Base-by-base conservation (phyloP, 2,888 invertebrate species). In the Penaeus monodon region DNA sequence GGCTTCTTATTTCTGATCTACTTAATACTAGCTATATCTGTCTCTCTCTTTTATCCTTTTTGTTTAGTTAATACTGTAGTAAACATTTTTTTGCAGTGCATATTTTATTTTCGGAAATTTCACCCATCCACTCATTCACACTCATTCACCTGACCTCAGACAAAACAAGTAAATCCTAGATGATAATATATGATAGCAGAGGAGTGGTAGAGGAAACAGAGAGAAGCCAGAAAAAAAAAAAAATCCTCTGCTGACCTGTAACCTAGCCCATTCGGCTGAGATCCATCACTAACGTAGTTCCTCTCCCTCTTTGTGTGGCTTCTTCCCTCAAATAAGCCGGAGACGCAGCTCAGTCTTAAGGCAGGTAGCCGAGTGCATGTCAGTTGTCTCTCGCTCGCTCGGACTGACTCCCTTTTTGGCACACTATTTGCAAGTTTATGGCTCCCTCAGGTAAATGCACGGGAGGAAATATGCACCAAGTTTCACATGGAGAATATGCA, bases 321-420 rank as follows among this genome's bases (percentile, higher is more conserved):
- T 86, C 86, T 86, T 65, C 84, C 84, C 84, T 65, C 84, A 81
- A 85, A 81, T 86, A 86, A 92, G 92, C 92, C 92, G 92, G 91
- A 92, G 93, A 91, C 92, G 93, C 91, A 92, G 92, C 92, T 93
- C 93, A 91, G 92, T 93, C 91, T 91, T 93, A 92, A 93, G 93
- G 93, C 92, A 93, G 92, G 92, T 92, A 92, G 91, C 86, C 70
- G 86, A 86, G 86, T 86, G 86, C 86, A 86, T 86, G 86, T 86
- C 86, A 81, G 86, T 86, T 81, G 86, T 86, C 81, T 86, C 86
- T 86, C 86, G 86, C 86, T 86, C 86, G 86, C 86, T 86, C 86
- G 86, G 86, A 86, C 86, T 86, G 86, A 86, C 86, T 81, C 86
- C 86, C 86, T 86, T 81, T 86, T 86, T 86, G 86, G 86, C 86